Evolutionary conservation across 2,113 vertebrate species (phyloP), one percentile per base, ranked within the genome.

Genomic region (Thunnus maccoyii): DNA sequence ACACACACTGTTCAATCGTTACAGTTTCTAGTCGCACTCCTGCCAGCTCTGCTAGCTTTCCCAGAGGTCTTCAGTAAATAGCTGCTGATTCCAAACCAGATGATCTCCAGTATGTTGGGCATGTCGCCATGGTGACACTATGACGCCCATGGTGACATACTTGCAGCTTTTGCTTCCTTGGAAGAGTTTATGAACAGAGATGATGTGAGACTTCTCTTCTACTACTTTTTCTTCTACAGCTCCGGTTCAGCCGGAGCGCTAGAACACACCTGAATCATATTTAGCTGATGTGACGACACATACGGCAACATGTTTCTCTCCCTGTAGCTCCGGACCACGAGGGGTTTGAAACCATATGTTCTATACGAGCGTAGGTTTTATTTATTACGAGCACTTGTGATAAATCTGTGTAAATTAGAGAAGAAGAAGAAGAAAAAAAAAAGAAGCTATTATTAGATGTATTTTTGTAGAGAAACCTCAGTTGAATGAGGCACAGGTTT

Each of bases 381-480:
- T 83, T 77, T 84, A 78, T 84, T 58, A 84, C 36, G 6, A 36
- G 3, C 6, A 36, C 36, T 69, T 86, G 84, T 87, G 81, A 87
- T 83, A 56, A 54, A 30, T 30, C 51, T 3, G 82, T 89, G 73
- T 89, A 83, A 32, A 90, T 81, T 84, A 90, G 82, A 80, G 50
- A 36, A 55, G 9, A 9, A 66, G 36, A 41, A 15, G 11, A 79
- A 85, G 51, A 30, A 54, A 6, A 13, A 66, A 55, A 47, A 8
- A 17, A 79, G 14, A 83, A 32, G 50, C 78, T 85, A 85, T 87
- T 83, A 80, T 79, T 91, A 83, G 82, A 91, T 88, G 92, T 93
- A 92, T 93, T 93, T 93, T 93, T 93, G 84, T 91, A 93, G 90
- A 68, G n/a, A 78, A 67, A 32, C 90, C 91, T 91, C 87, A 89